These are phyloP conservation scores for Craniophora ligustri DNA, from an alignment of 2,888 invertebrate species.

Conservation along the genomic window DNA sequence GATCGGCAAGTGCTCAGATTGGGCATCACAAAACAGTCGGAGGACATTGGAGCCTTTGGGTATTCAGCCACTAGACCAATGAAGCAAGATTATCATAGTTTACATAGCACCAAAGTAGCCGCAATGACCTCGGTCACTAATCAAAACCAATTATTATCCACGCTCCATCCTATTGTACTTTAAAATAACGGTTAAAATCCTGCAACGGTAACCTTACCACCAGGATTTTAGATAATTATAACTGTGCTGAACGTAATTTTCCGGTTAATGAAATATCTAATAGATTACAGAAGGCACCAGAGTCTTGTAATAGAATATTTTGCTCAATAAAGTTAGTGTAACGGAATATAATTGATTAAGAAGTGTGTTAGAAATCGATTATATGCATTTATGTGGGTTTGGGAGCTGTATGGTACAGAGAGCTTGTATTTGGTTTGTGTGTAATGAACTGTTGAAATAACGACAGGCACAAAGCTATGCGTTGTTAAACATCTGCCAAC, in stretches of 20 bases:
- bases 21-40: no score
- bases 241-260: constrained; percentile 55
- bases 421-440: no score
- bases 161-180: constrained; percentile 34
- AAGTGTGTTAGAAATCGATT: constrained; percentile 24
- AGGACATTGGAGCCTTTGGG: no score
- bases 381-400: constrained; percentile 18
- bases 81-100: background rate
- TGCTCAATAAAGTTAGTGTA: constrained; percentile 40
- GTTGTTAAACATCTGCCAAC: no score
- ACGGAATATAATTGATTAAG: constrained; percentile 44
- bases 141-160: constrained; percentile 42
- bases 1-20: no score
- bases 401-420: no score
- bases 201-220: constrained; percentile 10
- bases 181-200: constrained; percentile 18
- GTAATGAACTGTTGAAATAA: no score
- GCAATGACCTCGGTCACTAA: constrained; percentile 9
- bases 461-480: no score
- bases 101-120: constrained; percentile 11
- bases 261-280: constrained; percentile 61
- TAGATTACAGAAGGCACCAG: constrained; percentile 51
- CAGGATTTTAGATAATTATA: constrained; percentile 51
- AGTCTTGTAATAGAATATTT: constrained; percentile 48
- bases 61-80: background rate